Evolutionary conservation across 2,888 invertebrate genomes (phyloP).

Genomic region (Phengaris alcon): DNA sequence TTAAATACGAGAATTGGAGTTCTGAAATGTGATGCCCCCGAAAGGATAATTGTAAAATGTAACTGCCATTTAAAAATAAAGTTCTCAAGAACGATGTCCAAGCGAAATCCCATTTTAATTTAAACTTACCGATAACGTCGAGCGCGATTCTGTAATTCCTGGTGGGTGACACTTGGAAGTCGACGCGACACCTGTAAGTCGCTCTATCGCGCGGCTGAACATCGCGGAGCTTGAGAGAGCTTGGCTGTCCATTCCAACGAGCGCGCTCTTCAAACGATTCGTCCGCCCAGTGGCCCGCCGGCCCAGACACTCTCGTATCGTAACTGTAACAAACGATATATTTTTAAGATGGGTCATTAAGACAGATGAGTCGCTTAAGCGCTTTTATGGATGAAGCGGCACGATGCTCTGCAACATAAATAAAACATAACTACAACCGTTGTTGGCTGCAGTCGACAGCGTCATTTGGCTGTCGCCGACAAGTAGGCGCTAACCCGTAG

Average conservation of each 20-base stretch:
- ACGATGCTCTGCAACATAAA: no score
- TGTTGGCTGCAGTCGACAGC: no score
- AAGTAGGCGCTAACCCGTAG: no score
- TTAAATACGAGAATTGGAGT: no score
- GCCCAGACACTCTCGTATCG: conserved; percentile 61
- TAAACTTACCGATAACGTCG: conserved; percentile 83
- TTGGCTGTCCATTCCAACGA: conserved; percentile 77
- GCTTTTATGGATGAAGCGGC: no score
- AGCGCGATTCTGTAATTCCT: conserved; percentile 86
- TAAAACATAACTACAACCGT: no score
- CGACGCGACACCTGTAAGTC: conserved; percentile 67
- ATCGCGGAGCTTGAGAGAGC: conserved; percentile 54
- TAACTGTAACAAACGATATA: conserved; percentile 48
- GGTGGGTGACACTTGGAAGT: conserved; percentile 83
- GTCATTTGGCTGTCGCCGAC: no score
- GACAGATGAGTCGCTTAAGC: no score
- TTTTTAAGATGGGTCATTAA: not conserved
- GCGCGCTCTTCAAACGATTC: conserved; percentile 83
- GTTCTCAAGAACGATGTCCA: no score
- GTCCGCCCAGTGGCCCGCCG: conserved; percentile 66
- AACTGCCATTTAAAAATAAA: no score
- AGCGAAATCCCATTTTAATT: not conserved
- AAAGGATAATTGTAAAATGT: no score
- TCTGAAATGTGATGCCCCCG: no score
- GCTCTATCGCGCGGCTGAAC: conserved; percentile 63